phyloP scores from a whole-genome alignment of 2,113 vertebrate genomes.

The Grammomys surdaster region DNA sequence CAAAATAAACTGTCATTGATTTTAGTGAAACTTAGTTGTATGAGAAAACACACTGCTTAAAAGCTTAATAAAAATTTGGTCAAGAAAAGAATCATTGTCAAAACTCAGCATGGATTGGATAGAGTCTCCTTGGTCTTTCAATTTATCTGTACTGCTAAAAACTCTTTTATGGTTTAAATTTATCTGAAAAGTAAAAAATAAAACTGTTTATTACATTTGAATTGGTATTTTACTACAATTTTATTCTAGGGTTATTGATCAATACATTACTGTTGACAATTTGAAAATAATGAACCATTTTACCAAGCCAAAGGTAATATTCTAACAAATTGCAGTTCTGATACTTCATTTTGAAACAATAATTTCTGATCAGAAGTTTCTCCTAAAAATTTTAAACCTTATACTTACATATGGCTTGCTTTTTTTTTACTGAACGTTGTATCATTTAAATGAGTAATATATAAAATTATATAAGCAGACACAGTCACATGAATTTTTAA shows the following conservation, averaged over 20 bases:
- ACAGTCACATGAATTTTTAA: background rate
- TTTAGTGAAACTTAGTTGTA: background rate
- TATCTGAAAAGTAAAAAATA: background rate
- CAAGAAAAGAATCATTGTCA: background rate
- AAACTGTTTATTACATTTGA: background rate
- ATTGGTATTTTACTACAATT: no score
- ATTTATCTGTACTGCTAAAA: background rate
- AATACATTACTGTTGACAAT: background rate
- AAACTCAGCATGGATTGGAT: background rate
- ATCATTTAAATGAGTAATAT: background rate
- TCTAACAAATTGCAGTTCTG: background rate
- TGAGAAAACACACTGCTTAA: background rate
- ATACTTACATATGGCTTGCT: background rate
- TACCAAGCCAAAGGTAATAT: background rate
- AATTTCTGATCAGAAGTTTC: background rate
- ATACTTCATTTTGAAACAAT: background rate
- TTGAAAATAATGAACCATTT: background rate
- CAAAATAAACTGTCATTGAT: background rate
- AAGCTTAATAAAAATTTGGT: background rate
- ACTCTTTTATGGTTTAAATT: background rate
- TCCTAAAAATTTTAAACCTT: background rate
- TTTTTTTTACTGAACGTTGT: background rate
- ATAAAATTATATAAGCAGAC: background rate
- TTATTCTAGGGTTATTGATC: background rate
- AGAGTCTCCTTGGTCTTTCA: background rate